Evolutionary conservation across 2,113 vertebrate genomes (phyloP).

Genomic region (Oncorhynchus nerka): DNA sequence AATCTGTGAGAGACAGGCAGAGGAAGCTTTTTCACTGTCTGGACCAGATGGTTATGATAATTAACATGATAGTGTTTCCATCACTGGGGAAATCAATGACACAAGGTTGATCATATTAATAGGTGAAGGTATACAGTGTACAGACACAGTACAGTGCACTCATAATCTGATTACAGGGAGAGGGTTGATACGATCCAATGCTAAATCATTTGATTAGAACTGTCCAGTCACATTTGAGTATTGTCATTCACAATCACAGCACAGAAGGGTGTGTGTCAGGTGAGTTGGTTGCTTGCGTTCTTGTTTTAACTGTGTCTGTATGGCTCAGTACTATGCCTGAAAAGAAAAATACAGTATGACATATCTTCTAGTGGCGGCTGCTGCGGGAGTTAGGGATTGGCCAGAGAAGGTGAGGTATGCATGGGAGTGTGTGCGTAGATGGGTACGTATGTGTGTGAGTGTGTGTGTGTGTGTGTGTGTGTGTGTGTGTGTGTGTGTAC

Average conservation of each 20-base stretch:
- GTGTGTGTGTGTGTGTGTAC: not conserved
- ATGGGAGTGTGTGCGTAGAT: conserved; percentile 3
- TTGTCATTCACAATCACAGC: conserved; percentile 49
- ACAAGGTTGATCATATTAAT: conserved; percentile 77
- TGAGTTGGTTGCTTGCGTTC: conserved; percentile 32
- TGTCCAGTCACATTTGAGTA: conserved; percentile 71
- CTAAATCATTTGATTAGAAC: conserved; percentile 72
- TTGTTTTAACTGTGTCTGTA: conserved; percentile 10
- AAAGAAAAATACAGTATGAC: not conserved
- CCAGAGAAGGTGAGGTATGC: conserved; percentile 49
- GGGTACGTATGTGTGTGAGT: not conserved
- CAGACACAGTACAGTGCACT: conserved; percentile 56
- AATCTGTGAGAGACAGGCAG: conserved; percentile 74
- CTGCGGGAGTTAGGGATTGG: conserved; percentile 65
- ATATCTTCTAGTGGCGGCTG: conserved; percentile 38
- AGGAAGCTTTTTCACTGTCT: conserved; percentile 79
- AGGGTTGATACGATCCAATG: conserved; percentile 68
- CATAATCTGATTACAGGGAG: conserved; percentile 66
- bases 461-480: conserved; percentile 3
- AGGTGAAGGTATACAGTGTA: conserved; percentile 75
- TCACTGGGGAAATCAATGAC: conserved; percentile 87
- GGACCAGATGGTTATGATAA: conserved; percentile 98
- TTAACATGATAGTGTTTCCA: conserved; percentile 95
- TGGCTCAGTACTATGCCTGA: conserved; percentile 6
- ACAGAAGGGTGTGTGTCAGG: conserved; percentile 43